Base-by-base conservation (phyloP, 53 echinoderm and acorn worm species). In the Antedon mediterranea region DNA sequence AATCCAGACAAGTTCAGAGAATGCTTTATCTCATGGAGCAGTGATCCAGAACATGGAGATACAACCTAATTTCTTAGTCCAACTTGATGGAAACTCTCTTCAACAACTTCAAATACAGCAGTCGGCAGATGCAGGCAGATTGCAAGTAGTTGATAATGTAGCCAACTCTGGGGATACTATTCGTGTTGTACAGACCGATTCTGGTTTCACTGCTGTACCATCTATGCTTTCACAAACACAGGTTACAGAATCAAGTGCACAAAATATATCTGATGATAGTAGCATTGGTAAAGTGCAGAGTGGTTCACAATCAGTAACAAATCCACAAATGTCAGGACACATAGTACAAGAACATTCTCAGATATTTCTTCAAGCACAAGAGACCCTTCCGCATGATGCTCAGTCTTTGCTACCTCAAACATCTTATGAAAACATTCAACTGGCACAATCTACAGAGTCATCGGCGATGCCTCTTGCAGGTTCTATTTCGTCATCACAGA, bases 61-160 rank as follows among this genome's bases (percentile, higher is more conserved):
- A 2, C 83, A 79, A 72, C 78, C 83, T 13, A 79, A 77, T n/a
- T 75, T 88, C 76, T 71, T 88, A 18, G 84, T 88, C 0, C 88
- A 88, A 71, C 77, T 88, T 78, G 88, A 88, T 43, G 84, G 76
- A 28, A 73, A 84, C 28, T 32, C 84, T 44, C 41, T 88, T 5
- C 84, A 84, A 32, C 88, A 88, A 57, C 57, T 57, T 57, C 57
- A 57, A 26, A 23, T 57, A 11, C 57, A 57, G 23, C 57, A 57
- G 2, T 57, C 57, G 23, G 11, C 57, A 57, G 57, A 57, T 57
- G 3, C 57, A 3, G 57, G 57, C 2, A 57, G 14, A 57, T 8
- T 57, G 57, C 57, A 57, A 57, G 57, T 57, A 2, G 57, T 57
- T 57, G 57, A 57, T 57, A 57, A 57, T 20, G 57, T 8, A 18